These are phyloP conservation scores for Cephus pulcher DNA, from an alignment of 2,888 invertebrate genomes.

Conservation along the genomic window DNA sequence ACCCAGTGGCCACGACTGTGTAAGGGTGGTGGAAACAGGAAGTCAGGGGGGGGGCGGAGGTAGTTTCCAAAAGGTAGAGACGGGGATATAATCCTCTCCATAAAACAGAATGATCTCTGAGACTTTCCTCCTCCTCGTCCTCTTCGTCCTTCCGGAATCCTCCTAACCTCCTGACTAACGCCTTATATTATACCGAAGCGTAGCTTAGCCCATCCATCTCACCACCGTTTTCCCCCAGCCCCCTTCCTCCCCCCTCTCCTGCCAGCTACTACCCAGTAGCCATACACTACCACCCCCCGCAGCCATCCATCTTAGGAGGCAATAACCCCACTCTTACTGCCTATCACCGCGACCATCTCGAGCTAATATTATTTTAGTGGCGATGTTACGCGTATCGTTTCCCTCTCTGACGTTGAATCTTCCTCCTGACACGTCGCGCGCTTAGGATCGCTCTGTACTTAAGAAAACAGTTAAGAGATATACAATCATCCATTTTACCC, in stretches of 20 bases:
- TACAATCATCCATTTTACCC: background rate
- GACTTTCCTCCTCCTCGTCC: background rate
- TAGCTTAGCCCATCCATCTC: slow-evolving; percentile 36
- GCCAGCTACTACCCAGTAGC: background rate
- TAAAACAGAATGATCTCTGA: slow-evolving; percentile 24
- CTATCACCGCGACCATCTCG: slow-evolving; percentile 41
- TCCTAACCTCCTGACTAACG: slow-evolving; percentile 26
- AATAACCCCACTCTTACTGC: slow-evolving; percentile 26
- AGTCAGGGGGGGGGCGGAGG: slow-evolving; percentile 9
- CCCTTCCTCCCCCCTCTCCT: background rate
- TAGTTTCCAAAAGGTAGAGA: background rate
- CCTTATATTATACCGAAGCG: slow-evolving; percentile 22
- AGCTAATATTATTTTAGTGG: slow-evolving; percentile 49
- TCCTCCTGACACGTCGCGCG: background rate
- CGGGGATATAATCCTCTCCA: slow-evolving; percentile 23
- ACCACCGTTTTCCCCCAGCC: slow-evolving; percentile 25
- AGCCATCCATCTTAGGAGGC: slow-evolving; percentile 13
- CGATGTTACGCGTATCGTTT: slow-evolving; percentile 8
- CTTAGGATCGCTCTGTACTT: background rate
- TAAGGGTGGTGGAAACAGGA: background rate
- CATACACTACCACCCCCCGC: background rate
- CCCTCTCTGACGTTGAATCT: background rate
- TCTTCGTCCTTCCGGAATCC: slow-evolving; percentile 14
- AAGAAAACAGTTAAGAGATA: background rate
- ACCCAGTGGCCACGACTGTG: background rate